Evolutionary conservation across 2,113 vertebrate genomes (phyloP).

Genomic region (Hucho hucho): DNA sequence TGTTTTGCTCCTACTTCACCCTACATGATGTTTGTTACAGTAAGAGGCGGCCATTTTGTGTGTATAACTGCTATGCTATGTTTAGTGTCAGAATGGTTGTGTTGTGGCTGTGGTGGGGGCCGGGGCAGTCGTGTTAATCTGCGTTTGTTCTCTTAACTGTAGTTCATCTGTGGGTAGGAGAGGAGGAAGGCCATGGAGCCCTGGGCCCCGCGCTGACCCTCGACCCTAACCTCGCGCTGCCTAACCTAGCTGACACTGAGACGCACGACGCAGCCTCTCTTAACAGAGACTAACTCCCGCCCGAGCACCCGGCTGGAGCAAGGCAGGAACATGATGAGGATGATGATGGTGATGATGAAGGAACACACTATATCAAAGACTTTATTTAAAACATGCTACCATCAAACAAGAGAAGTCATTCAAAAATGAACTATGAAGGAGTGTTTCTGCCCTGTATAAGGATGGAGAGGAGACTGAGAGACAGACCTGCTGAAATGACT

Average conservation of each 20-base stretch:
- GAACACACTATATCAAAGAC: constrained; percentile 71
- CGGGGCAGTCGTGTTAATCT: constrained; percentile 69
- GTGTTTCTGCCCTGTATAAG: constrained; percentile 5
- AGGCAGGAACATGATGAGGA: constrained; percentile 45
- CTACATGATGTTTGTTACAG: background rate
- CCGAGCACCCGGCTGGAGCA: constrained; percentile 31
- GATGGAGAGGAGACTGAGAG: constrained; percentile 28
- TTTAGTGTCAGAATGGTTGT: constrained; percentile 14
- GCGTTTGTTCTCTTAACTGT: constrained; percentile 73
- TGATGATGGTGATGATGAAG: constrained; percentile 40
- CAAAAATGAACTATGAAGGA: constrained; percentile 40
- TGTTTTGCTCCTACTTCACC: background rate
- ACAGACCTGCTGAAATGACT: constrained; percentile 55
- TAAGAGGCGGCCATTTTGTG: background rate
- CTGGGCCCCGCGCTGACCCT: constrained; percentile 70
- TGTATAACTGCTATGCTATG: constrained; percentile 7
- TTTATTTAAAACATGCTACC: constrained; percentile 68
- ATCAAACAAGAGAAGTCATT: constrained; percentile 46
- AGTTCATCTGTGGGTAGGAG: constrained; percentile 79
- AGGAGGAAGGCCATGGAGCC: constrained; percentile 73
- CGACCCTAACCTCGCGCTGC: constrained; percentile 71
- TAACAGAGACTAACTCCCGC: constrained; percentile 71
- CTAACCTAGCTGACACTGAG: constrained; percentile 72
- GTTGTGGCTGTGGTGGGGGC: constrained; percentile 27
- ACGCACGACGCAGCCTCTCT: constrained; percentile 69